Evolutionary conservation across 1,140 invertebrate genomes (phyloP), one percentile per base, ranked within the genome.

Genomic region (Radopholus similis): DNA sequence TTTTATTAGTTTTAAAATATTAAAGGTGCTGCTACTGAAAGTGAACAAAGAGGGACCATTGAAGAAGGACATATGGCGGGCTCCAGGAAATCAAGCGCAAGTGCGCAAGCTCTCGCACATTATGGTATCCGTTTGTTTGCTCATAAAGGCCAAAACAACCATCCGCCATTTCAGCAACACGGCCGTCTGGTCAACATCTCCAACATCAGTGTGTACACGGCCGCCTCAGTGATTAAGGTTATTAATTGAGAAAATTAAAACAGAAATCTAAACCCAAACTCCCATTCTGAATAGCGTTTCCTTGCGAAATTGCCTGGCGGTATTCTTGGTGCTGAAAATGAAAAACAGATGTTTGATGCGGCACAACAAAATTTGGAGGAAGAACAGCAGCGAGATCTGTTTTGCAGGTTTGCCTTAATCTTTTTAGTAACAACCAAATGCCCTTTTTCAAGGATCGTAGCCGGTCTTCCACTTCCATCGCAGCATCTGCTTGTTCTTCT

Each of bases 61-160:
- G 70, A 89, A 92, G 49, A 91, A 92, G 77, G 91, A 95, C 86
- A 91, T 95, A 23, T 95, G 95, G 84, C 87, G 92, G 60, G 92
- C 92, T 26, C 92, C 92, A 11, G 92, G 92, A 0, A 91, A 95
- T 83, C 91, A 94, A 90, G 90, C 74, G 30, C 91, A 93, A 74
- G 94, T 95, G 88, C 93, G 95, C 82, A 94, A 95, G 82, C 87
- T 97, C 0, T 92, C 94, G 69, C 92, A 96, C 83, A 93, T 95
- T 78, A 86, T 89, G 70, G 58, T 62, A 13, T 0, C 38, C n/a
- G 11, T 42, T 42, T 11, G 11, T 11, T 13, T 42, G n/a, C 5
- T 47, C n/a, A 23, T 40, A 40, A 42, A n/a, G 38, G 38, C 38
- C n/a, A n/a, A n/a, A n/a, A n/a, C n/a, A n/a, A n/a, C n/a, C n/a